Conservation (phyloP, 1,140 invertebrate genomes). For the Matsumurasca onukii region DNA sequence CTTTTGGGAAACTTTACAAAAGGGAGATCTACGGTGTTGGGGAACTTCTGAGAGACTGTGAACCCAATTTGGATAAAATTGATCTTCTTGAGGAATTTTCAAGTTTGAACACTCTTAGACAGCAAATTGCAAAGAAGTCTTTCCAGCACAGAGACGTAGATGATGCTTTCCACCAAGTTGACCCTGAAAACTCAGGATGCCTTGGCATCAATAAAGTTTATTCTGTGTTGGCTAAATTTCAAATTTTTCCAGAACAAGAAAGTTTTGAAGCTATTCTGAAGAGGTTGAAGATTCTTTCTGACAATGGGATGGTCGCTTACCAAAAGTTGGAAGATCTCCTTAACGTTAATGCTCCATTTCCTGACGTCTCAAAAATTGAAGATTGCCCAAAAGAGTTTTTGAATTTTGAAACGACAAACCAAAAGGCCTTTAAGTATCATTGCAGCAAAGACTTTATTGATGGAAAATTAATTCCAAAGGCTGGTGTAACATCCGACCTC, state of each 20-base stretch:
- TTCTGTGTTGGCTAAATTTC: neutral
- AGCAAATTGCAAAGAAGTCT: neutral
- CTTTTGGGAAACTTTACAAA: slow-evolving; percentile 9
- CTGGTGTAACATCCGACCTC: neutral
- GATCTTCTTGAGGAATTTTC: slow-evolving; percentile 10
- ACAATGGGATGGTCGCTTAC: neutral
- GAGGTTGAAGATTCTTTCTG: neutral
- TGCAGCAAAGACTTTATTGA: neutral
- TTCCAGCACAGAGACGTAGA: neutral
- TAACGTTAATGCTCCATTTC: neutral
- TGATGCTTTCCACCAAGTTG: neutral
- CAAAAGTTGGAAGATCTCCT: neutral
- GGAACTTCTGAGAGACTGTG: slow-evolving; percentile 7
- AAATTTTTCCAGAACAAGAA: neutral
- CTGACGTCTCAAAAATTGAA: slow-evolving; percentile 8
- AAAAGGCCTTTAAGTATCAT: slow-evolving; percentile 4
- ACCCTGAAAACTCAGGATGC: neutral
- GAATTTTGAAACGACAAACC: slow-evolving; percentile 19
- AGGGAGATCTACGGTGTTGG: neutral
- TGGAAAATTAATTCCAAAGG: neutral
- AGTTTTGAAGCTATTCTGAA: neutral
- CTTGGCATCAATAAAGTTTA: neutral
- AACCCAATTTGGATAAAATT: slow-evolving; percentile 5
- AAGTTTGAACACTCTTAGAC: neutral
- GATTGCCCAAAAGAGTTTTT: neutral